Percentiles rank a stretch among this genome's conserved stretches.
Conservation (phyloP, 2,888 invertebrate species). For the Nematopogon swammerdamellus region DNA sequence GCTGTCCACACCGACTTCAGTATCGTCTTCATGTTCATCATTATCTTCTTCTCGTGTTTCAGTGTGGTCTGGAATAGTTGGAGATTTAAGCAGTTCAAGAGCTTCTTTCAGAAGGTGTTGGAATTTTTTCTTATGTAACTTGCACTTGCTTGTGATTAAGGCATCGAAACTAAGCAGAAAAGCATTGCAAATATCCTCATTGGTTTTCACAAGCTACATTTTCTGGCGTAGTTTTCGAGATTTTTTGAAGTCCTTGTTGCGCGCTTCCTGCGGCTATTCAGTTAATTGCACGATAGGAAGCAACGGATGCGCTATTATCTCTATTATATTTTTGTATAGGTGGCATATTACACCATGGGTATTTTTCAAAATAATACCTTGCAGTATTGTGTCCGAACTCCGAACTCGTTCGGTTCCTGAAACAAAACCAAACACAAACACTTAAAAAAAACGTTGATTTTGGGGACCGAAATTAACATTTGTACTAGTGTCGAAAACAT, state of each 20-base stretch:
- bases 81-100: too few relatives aligned
- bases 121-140: too few relatives aligned
- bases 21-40: too few relatives aligned
- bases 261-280: constrained; percentile 4
- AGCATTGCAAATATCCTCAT: constrained; percentile 7
- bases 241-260: constrained; percentile 3
- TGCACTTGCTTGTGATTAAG: constrained; percentile 2
- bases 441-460: too few relatives aligned
- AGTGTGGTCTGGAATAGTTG: too few relatives aligned
- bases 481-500: too few relatives aligned
- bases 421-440: constrained; percentile 2
- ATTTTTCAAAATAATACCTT: constrained; percentile 1
- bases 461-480: too few relatives aligned
- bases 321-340: background rate
- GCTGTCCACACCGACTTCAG: too few relatives aligned
- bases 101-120: too few relatives aligned
- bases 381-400: background rate
- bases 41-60: too few relatives aligned
- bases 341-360: constrained; percentile 3
- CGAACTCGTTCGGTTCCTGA: constrained; percentile 3
- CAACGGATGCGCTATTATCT: constrained; percentile 1
- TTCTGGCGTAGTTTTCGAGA: constrained; percentile 6
- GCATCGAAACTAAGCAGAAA: constrained; percentile 8
- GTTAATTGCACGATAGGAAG: constrained; percentile 2
- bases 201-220: constrained; percentile 5